Evolutionary conservation across 2,888 invertebrate genomes (phyloP), one percentile per base, ranked within the genome.

Genomic region (Amphipyra berbera): DNA sequence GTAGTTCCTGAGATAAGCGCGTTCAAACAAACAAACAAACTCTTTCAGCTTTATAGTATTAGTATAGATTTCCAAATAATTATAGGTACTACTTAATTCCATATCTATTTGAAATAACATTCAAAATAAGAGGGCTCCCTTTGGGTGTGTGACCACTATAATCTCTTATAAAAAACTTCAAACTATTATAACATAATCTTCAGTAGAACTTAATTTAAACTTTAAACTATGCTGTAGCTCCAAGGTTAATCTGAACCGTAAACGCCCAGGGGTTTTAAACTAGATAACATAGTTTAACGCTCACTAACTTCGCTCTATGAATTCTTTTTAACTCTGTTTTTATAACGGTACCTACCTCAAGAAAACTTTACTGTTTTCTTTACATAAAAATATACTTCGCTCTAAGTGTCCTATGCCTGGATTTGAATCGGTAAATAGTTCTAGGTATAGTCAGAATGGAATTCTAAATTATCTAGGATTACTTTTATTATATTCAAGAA

Each of bases 241-340:
- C 56, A 74, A 73, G 73, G 68, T 81, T 75, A 68, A 67, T 69
- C 58, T 56, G 48, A 56, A 54, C 46, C 61, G 73, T 62, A 71
- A 74, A 71, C 68, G 61, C 81, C 79, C 72, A 35, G 73, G 77
- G 75, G 15, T 61, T 74, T 71, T 61, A 72, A 81, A 83, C 79
- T 81, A 75, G 72, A 81, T 85, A 82, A 84, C 67, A 58, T 73
- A 76, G 69, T 84, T 85, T 77, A 78, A 67, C 76, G 72, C 79
- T 74, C 58, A 67, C 61, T 73, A 78, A 79, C 78, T 81, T 75
- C 30, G 13, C 37, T 52, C 48, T 59, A 58, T 53, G 70, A 66
- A 62, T 74, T 50, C 50, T 68, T 73, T 68, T 67, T 52, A 65
- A 63, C 48, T 55, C 38, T 50, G 21, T 61, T 67, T 70, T 73